phyloP scores from a whole-genome alignment of 2,797 vertebrate species.

The Coranthus polyacanthus region DNA sequence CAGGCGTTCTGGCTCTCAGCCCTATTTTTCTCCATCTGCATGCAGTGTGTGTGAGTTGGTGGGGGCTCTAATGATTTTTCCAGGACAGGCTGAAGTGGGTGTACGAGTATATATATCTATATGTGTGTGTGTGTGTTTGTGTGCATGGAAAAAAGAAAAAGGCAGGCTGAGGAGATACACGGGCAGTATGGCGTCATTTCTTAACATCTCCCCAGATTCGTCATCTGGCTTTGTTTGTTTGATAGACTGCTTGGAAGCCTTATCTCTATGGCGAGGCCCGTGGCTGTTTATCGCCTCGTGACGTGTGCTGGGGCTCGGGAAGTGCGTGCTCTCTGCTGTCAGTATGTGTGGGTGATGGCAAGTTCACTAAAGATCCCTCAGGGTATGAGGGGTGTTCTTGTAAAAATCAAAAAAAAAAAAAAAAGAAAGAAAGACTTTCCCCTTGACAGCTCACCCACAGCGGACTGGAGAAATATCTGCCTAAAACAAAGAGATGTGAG shows the following conservation, averaged over 20 bases:
- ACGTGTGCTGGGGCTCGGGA: slow-evolving; percentile 60
- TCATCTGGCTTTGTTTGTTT: slow-evolving; percentile 79
- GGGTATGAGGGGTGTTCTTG: slow-evolving; percentile 61
- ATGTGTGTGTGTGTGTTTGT: slow-evolving; percentile 14
- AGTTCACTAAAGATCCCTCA: slow-evolving; percentile 76
- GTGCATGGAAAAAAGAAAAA: slow-evolving; percentile 36
- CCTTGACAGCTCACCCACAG: slow-evolving; percentile 74
- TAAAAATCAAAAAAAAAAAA: slow-evolving; percentile 28
- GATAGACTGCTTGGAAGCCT: slow-evolving; percentile 74
- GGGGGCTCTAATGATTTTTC: slow-evolving; percentile 81
- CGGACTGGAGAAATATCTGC: slow-evolving; percentile 64
- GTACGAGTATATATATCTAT: slow-evolving; percentile 54
- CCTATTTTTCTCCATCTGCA: slow-evolving; percentile 77
- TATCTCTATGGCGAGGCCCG: slow-evolving; percentile 67
- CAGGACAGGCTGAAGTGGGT: slow-evolving; percentile 78
- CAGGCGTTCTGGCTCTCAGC: slow-evolving; percentile 74
- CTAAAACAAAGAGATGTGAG: slow-evolving; percentile 77
- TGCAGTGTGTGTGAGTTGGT: slow-evolving; percentile 60
- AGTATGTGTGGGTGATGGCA: slow-evolving; percentile 74
- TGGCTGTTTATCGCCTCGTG: slow-evolving; percentile 77
- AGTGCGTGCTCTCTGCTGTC: slow-evolving; percentile 71
- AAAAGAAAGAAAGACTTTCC: slow-evolving; percentile 61
- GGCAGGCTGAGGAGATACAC: slow-evolving; percentile 57
- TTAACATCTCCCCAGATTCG: slow-evolving; percentile 64
- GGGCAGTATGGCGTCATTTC: slow-evolving; percentile 65